phyloP scores from a whole-genome alignment of 2,888 invertebrate genomes.

The Celastrina argiolus region DNA sequence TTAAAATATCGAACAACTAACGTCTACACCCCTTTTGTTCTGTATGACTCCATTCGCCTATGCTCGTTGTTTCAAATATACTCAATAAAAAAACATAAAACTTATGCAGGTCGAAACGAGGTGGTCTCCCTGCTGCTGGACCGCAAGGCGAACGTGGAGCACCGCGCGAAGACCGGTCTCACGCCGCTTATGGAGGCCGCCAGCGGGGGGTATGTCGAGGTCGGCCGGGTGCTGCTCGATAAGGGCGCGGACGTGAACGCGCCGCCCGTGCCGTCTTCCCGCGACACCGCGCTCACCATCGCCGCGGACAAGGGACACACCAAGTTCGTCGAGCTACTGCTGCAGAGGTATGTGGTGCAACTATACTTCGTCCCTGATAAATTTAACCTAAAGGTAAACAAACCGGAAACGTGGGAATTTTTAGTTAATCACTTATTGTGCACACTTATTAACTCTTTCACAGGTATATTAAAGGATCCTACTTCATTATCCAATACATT shows the following conservation, averaged over 20 bases:
- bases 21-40: too few species aligned
- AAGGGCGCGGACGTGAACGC: slow-evolving; percentile 99
- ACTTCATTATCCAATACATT: too few species aligned
- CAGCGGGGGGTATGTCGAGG: slow-evolving; percentile 99
- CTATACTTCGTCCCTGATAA: too few species aligned
- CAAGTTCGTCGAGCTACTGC: slow-evolving; percentile 90
- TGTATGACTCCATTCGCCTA: too few species aligned
- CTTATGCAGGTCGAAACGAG: slow-evolving; percentile 85
- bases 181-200: slow-evolving; percentile 99
- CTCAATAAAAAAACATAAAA: too few species aligned
- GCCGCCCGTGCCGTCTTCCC: slow-evolving; percentile 97
- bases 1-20: too few species aligned
- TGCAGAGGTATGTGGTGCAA: slow-evolving; percentile 73
- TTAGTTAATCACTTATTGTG: too few species aligned
- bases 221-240: slow-evolving; percentile 95
- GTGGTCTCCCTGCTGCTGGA: slow-evolving; percentile 97
- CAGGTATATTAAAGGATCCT: too few species aligned
- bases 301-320: slow-evolving; percentile 99
- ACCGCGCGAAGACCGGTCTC: slow-evolving; percentile 98
- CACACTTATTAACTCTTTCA: too few species aligned
- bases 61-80: too few species aligned
- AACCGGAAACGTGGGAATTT: too few species aligned
- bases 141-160: slow-evolving; percentile 98
- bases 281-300: slow-evolving; percentile 98
- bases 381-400: too few species aligned